These are phyloP conservation scores for Theristicus caerulescens DNA, from an alignment of 2,113 vertebrate species.

Conservation along the genomic window DNA sequence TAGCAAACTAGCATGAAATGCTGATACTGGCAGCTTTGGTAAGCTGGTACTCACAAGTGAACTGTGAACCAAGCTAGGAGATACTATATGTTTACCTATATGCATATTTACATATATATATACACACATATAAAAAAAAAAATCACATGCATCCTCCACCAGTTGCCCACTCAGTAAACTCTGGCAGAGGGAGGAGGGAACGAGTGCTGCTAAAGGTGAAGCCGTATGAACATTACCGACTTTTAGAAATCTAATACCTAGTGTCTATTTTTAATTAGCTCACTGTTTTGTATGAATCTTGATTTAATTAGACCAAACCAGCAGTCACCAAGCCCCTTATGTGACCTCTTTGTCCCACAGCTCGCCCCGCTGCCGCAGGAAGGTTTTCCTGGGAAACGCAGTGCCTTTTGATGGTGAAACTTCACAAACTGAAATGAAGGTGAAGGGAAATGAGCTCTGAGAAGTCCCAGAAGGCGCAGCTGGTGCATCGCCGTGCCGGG, in stretches of 20 bases:
- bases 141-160: neutral
- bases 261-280: neutral
- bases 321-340: neutral
- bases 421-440: neutral
- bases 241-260: neutral
- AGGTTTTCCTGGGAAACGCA: neutral
- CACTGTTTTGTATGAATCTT: neutral
- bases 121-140: neutral
- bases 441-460: neutral
- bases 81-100: neutral
- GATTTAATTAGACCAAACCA: neutral
- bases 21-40: neutral
- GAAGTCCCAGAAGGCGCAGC: neutral
- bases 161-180: rapidly evolving
- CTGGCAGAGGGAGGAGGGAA: neutral
- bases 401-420: neutral
- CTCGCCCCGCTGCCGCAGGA: rapidly evolving
- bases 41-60: neutral
- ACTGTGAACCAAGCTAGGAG: neutral
- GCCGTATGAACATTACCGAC: neutral
- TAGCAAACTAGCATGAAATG: neutral
- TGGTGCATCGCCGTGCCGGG: rapidly evolving
- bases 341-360: neutral
- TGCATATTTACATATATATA: neutral
- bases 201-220: neutral